Conservation (phyloP, 2,113 vertebrate genomes). For the Anhinga rufa region DNA sequence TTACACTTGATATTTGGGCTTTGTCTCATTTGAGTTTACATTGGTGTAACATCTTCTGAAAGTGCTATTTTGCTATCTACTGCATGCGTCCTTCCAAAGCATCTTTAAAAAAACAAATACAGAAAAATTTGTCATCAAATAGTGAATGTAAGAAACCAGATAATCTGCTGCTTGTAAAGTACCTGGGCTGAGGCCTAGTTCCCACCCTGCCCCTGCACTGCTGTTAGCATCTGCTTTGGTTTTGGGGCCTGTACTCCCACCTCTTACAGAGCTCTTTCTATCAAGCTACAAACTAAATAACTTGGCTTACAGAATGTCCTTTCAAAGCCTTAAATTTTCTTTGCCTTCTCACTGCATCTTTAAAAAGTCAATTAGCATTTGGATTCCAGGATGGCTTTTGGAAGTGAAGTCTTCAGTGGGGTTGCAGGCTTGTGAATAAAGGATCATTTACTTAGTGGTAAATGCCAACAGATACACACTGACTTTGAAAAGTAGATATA, state of each 20-base stretch:
- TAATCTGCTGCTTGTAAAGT: not conserved
- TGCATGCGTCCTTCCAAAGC: slow-evolving; percentile 19
- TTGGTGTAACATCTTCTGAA: slow-evolving; percentile 37
- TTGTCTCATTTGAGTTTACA: slow-evolving; percentile 46
- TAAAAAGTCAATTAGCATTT: not conserved
- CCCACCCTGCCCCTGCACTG: not conserved
- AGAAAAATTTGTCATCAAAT: slow-evolving; percentile 26
- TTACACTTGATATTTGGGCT: slow-evolving; percentile 23
- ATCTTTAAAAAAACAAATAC: slow-evolving; percentile 45
- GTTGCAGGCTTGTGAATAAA: slow-evolving; percentile 12
- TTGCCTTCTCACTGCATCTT: not conserved
- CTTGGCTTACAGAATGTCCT: not conserved
- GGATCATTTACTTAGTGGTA: not conserved
- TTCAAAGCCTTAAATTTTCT: slow-evolving; percentile 2
- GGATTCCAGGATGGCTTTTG: not conserved
- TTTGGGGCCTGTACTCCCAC: not conserved
- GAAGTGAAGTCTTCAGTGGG: not conserved
- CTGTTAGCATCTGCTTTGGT: not conserved
- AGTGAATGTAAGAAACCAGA: slow-evolving; percentile 10
- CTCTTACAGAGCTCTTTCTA: not conserved
- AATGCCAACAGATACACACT: not conserved
- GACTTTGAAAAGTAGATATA: not conserved
- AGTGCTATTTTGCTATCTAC: not conserved
- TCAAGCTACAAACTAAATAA: not conserved
- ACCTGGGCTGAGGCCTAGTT: not conserved